Evolutionary conservation across 2,797 vertebrate genomes (phyloP).

Genomic region (Mareca strepera): DNA sequence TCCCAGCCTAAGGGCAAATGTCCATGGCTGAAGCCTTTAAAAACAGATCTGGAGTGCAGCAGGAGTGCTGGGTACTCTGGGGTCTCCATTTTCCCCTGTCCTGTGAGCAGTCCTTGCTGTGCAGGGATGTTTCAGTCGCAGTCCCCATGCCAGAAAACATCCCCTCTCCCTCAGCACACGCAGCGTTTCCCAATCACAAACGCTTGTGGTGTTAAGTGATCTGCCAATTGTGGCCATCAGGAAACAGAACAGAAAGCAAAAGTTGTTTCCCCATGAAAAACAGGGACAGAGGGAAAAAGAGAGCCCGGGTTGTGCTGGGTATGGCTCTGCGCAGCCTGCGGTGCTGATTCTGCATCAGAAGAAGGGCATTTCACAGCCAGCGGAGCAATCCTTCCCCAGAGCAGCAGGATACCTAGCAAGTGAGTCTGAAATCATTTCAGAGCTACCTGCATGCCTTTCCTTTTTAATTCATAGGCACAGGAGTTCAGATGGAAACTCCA

Average conservation of each 20-base stretch:
- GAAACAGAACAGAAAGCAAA: background rate
- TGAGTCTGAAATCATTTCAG: background rate
- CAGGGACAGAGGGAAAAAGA: background rate
- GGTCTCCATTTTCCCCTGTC: background rate
- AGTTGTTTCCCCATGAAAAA: background rate
- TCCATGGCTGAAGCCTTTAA: background rate
- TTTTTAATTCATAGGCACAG: background rate
- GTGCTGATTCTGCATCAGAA: background rate
- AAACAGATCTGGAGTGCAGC: background rate
- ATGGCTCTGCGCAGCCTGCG: background rate
- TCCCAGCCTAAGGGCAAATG: background rate
- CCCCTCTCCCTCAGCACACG: rapidly evolving
- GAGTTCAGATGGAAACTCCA: background rate
- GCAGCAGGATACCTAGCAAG: background rate
- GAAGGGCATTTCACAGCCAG: background rate
- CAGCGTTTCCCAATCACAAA: background rate
- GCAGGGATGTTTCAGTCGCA: rapidly evolving
- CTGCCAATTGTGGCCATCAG: background rate
- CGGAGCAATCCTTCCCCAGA: background rate
- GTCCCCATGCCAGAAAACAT: background rate
- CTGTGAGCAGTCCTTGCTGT: background rate
- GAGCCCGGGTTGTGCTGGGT: background rate
- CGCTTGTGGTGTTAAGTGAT: background rate
- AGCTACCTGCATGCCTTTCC: background rate
- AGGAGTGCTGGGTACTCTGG: background rate